Percentiles rank a stretch among this genome's conserved stretches.
Conservation (phyloP, 2,113 vertebrate genomes). For the Emberiza fucata region DNA sequence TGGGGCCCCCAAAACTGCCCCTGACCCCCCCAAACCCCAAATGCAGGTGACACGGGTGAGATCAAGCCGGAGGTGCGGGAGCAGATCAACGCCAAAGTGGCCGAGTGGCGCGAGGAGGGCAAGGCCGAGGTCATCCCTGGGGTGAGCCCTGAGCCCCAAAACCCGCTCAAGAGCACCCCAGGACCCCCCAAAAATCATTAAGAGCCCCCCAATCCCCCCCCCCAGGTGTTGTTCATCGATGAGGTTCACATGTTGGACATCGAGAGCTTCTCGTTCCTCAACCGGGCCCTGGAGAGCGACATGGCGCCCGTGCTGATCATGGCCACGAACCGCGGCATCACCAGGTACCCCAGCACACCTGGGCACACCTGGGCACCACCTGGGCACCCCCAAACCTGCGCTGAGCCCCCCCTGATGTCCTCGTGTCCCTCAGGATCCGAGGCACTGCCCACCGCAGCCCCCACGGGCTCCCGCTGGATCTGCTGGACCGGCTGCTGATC, state of each 20-base stretch:
- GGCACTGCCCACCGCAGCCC: background rate
- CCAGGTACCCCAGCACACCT: background rate
- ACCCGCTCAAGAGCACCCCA: background rate
- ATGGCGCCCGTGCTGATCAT: background rate
- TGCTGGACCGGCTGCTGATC: background rate
- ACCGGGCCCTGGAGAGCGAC: background rate
- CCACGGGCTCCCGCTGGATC: background rate
- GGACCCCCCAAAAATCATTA: background rate
- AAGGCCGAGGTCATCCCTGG: background rate
- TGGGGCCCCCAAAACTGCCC: background rate
- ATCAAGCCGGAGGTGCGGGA: background rate
- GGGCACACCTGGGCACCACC: background rate
- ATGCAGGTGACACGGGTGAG: background rate
- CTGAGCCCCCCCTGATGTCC: accelerated
- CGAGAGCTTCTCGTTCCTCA: background rate
- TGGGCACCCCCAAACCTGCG: background rate
- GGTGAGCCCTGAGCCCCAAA: background rate
- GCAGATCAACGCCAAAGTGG: background rate
- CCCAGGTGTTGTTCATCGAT: background rate
- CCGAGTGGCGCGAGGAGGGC: background rate
- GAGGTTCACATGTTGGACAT: slow-evolving; percentile 9
- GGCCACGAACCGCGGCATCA: background rate
- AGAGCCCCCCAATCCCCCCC: too few relatives aligned
- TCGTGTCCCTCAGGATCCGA: background rate
- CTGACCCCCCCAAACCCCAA: background rate